phyloP scores from a whole-genome alignment of 2,113 vertebrate genomes.

The Thunnus maccoyii region DNA sequence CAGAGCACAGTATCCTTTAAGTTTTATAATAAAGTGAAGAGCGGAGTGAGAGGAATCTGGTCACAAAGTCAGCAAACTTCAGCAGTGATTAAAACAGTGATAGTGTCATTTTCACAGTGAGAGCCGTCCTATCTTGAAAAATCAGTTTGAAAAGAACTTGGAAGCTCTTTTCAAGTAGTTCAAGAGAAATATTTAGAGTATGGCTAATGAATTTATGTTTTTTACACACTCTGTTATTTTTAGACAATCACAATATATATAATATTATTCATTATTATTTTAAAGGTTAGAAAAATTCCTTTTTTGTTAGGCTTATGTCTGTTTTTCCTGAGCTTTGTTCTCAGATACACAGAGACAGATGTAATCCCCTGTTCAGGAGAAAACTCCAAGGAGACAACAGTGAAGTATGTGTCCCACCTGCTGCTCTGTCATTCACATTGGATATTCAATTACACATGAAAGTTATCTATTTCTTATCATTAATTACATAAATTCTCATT shows the following conservation, averaged over 20 bases:
- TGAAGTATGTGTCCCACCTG: constrained; percentile 44
- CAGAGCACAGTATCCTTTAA: constrained; percentile 95
- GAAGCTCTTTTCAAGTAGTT: too few relatives aligned
- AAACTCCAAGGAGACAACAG: constrained; percentile 72
- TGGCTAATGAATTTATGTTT: too few relatives aligned
- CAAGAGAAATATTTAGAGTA: too few relatives aligned
- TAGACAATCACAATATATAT: too few relatives aligned
- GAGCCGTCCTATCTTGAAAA: too few relatives aligned
- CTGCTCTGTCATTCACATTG: not conserved
- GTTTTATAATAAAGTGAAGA: not conserved
- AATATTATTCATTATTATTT: not conserved
- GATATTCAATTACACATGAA: not conserved
- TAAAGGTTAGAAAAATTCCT: not conserved
- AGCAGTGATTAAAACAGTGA: too few relatives aligned
- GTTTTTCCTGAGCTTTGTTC: constrained; percentile 61
- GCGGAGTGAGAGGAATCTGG: not conserved
- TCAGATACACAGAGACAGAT: constrained; percentile 96
- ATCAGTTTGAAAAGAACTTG: too few relatives aligned
- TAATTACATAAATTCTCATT: not conserved
- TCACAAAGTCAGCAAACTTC: too few relatives aligned
- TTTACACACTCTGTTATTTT: too few relatives aligned
- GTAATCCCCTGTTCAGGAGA: constrained; percentile 95
- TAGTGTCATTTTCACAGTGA: too few relatives aligned
- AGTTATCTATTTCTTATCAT: not conserved
- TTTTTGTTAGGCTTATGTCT: not conserved